Evolutionary conservation across 2,797 vertebrate genomes (phyloP).

Genomic region (Spatula clypeata): DNA sequence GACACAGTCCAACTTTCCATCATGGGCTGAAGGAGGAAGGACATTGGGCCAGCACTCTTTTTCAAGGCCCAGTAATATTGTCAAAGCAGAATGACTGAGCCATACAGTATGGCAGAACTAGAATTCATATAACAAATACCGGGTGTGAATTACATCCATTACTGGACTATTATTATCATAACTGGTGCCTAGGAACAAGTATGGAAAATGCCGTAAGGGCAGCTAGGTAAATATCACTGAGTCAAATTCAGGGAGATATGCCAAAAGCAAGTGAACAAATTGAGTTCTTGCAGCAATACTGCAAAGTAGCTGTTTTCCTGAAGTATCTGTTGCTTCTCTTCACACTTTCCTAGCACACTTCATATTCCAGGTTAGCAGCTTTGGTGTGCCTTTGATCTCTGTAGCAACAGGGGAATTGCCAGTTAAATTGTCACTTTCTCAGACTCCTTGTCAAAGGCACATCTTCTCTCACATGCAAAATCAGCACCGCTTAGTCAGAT

Average conservation of each 20-base stretch:
- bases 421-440: conserved; percentile 63
- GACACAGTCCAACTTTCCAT: not conserved
- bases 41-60: not conserved
- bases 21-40: not conserved
- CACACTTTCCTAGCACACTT: conserved; percentile 44
- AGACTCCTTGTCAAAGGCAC: conserved; percentile 40
- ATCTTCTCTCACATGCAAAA: conserved; percentile 42
- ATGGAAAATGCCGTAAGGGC: not conserved
- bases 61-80: not conserved
- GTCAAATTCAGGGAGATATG: not conserved
- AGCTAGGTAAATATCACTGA: not conserved
- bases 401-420: conserved; percentile 42
- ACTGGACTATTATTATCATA: not conserved
- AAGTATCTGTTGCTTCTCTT: conserved; percentile 62
- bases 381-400: conserved; percentile 59
- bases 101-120: not conserved
- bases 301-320: conserved; percentile 27
- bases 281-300: not conserved
- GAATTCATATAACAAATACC: not conserved
- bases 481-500: conserved; percentile 34
- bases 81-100: not conserved
- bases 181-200: not conserved
- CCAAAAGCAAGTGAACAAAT: conserved; percentile 32
- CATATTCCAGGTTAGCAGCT: conserved; percentile 55
- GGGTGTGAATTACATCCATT: fast-evolving